Conservation (phyloP, 2,113 vertebrate genomes). For the Phrynocephalus versicolor region DNA sequence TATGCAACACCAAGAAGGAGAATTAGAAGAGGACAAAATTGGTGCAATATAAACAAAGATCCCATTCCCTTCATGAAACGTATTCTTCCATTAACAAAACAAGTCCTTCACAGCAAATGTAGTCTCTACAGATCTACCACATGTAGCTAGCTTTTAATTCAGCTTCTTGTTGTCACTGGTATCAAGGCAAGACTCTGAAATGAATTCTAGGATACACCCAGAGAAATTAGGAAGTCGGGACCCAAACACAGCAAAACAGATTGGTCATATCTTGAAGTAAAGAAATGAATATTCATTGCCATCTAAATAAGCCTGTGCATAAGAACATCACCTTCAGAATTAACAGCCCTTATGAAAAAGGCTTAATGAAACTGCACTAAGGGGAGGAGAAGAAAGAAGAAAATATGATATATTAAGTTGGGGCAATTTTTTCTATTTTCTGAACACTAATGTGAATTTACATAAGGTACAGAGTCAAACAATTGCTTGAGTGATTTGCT, state of each 20-base stretch:
- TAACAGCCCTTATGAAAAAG: no score
- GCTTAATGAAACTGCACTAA: neutral
- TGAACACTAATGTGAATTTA: neutral
- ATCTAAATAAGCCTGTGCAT: neutral
- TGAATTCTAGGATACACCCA: neutral
- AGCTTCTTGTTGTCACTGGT: neutral
- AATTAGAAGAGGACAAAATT: no score
- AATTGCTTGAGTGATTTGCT: neutral
- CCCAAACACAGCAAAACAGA: neutral
- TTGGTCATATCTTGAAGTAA: neutral
- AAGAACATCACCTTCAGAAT: neutral
- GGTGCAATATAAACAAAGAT: neutral
- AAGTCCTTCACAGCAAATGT: neutral
- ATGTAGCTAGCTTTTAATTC: neutral
- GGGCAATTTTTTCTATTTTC: no score
- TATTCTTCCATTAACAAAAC: neutral
- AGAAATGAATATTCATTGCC: neutral
- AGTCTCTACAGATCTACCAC: neutral
- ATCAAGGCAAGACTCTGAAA: neutral
- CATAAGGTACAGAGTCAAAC: neutral
- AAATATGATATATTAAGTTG: neutral
- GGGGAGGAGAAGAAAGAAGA: neutral
- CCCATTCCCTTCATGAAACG: no score
- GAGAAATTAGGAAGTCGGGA: neutral
- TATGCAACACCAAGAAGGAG: neutral